A percentile compares a stretch with the other conserved stretches of the same genome.
Conservation (phyloP, 2,113 vertebrate genomes). For the Bungarus multicinctus region DNA sequence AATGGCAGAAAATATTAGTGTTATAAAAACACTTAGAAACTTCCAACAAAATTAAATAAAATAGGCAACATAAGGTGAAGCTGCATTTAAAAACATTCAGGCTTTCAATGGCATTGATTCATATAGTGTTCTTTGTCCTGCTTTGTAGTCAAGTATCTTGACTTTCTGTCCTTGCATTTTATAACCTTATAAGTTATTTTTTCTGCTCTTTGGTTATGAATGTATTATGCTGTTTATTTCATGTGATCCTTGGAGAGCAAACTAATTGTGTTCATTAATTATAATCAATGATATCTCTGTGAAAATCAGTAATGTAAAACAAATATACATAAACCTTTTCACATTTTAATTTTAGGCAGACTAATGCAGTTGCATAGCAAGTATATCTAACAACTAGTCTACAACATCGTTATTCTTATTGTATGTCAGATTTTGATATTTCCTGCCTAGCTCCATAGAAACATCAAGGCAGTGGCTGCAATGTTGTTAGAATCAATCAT, state of each 20-base stretch:
- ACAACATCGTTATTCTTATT: neutral
- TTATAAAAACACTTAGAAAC: neutral
- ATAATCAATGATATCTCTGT: fast-evolving
- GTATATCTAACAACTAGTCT: neutral
- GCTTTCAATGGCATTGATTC: neutral
- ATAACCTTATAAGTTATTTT: neutral
- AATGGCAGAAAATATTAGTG: neutral
- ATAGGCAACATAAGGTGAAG: neutral
- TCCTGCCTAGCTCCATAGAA: neutral
- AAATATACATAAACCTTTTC: neutral
- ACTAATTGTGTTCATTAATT: neutral
- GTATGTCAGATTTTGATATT: neutral
- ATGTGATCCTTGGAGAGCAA: neutral
- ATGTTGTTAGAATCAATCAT: neutral
- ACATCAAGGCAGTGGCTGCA: neutral
- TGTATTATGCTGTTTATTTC: neutral
- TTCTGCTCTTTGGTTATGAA: neutral
- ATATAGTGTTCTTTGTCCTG: neutral
- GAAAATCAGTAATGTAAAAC: neutral
- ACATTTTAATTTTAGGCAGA: neutral
- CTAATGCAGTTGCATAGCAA: neutral
- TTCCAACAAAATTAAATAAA: neutral
- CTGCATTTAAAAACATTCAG: neutral
- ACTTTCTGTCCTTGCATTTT: neutral
- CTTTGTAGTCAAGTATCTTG: neutral